A percentile compares a stretch with the other conserved stretches of the same genome.
Evolutionary conservation across 2,797 vertebrate genomes (phyloP).

Genomic region (Astyanax mexicanus): DNA sequence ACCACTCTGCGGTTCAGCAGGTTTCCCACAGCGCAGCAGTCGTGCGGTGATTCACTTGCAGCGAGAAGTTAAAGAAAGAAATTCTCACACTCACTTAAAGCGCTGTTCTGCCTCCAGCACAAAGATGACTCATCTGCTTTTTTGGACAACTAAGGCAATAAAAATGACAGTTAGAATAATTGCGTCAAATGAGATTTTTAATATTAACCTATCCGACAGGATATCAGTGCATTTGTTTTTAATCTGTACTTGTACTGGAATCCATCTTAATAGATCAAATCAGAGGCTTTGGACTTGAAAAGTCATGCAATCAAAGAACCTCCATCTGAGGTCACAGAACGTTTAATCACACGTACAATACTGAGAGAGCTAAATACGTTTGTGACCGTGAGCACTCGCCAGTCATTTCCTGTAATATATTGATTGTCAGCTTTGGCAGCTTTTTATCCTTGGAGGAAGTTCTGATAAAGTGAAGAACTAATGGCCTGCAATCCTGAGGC

Average conservation of each 20-base stretch:
- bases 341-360: neutral
- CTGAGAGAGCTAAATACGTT: neutral
- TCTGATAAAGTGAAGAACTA: slow-evolving; percentile 16
- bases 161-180: neutral
- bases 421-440: slow-evolving; percentile 16
- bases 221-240: slow-evolving; percentile 2
- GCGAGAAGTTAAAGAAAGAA: neutral
- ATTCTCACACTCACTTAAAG: neutral
- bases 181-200: neutral
- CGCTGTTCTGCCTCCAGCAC: neutral
- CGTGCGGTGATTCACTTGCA: neutral
- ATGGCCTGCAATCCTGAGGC: neutral
- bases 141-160: neutral
- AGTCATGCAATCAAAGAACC: neutral
- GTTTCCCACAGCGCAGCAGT: slow-evolving; percentile 4
- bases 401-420: neutral
- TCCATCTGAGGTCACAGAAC: slow-evolving; percentile 1
- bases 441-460: neutral
- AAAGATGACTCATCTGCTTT: slow-evolving; percentile 10
- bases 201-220: neutral
- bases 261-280: neutral
- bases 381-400: neutral
- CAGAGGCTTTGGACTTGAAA: neutral
- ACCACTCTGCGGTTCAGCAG: neutral
- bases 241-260: neutral